Conservation (phyloP, 1,140 invertebrate genomes). For the Listronotus bonariensis region DNA sequence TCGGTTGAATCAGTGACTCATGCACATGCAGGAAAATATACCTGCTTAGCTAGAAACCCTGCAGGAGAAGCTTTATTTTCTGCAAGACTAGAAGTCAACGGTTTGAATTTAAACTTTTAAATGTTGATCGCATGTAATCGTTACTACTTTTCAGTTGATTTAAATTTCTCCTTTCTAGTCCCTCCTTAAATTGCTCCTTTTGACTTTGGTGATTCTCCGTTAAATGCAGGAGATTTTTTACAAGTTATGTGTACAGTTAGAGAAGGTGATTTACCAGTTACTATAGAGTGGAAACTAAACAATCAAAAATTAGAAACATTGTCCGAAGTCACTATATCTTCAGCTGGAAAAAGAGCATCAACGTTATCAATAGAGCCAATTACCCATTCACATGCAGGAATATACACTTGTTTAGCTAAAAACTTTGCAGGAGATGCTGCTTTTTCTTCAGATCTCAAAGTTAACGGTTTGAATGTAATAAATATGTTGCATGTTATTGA, state of each 20-base stretch:
- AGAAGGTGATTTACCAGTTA: conserved; percentile 67
- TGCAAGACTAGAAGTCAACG: no score
- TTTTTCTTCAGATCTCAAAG: conserved; percentile 69
- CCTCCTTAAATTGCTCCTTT: conserved; percentile 61
- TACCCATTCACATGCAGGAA: conserved; percentile 74
- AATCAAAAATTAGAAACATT: conserved; percentile 55
- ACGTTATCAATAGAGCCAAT: conserved; percentile 77
- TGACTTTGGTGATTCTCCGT: conserved; percentile 61
- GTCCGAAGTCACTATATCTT: conserved; percentile 47
- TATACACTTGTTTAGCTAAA: conserved; percentile 76
- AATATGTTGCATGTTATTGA: conserved; percentile 24
- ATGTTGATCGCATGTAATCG: neutral
- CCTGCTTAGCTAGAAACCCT: no score
- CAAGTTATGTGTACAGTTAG: conserved; percentile 68
- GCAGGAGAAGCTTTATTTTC: no score
- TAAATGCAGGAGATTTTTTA: conserved; percentile 66
- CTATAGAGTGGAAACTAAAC: conserved; percentile 64
- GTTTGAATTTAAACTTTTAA: no score
- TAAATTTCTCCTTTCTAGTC: conserved; percentile 17
- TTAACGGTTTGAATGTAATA: conserved; percentile 61
- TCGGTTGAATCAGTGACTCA: no score
- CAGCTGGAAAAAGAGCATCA: conserved; percentile 69
- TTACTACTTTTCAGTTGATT: neutral
- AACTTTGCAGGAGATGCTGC: conserved; percentile 74
- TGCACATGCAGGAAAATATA: no score